Evolutionary conservation across 2,797 vertebrate species (phyloP), one percentile per base, ranked within the genome.

Genomic region (Cyclopterus lumpus): DNA sequence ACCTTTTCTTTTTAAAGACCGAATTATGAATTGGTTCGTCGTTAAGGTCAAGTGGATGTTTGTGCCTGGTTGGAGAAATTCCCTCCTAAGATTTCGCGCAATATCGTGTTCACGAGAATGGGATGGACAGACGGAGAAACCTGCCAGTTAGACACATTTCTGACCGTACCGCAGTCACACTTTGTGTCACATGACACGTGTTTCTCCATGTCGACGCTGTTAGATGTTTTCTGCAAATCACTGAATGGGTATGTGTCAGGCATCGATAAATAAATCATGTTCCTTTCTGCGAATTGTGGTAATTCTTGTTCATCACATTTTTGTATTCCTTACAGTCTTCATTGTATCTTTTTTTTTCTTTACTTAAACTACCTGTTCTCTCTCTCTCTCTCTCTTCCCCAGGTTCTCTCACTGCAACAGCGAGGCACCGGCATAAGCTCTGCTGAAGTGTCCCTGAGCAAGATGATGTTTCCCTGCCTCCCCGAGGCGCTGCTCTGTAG

Each of bases 381-480:
- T n/a, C n/a, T n/a, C n/a, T n/a, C n/a, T n/a, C n/a, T n/a, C n/a
- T n/a, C n/a, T n/a, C n/a, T n/a, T n/a, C n/a, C n/a, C n/a, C 14
- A 34, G 62, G 67, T 75, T 46, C 22, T 62, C 36, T 73, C n/a
- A 2, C 14, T 53, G 46, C 59, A 60, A 24, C 26, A 73, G 22
- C 20, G 34, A 57, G 42, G 11, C 14, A 51, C 36, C 69, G 60
- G 24, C 55, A 5, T 8, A 12, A 63, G 60, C 46, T 72, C 42
- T n/a, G 62, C 67, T 59, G 53, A 73, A 60, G 79, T 77, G 73
- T 73, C 83, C 76, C 82, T n/a, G 7, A 82, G 77, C 67, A 75
- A 75, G 8, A 78, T 14, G 42, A 30, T 7, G 40, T 66, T 72
- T 26, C 65, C 61, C 60, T 60, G 67, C 64, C 64, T 46, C 75